Conservation (phyloP, 2,113 vertebrate species). For the Nerophis ophidion region DNA sequence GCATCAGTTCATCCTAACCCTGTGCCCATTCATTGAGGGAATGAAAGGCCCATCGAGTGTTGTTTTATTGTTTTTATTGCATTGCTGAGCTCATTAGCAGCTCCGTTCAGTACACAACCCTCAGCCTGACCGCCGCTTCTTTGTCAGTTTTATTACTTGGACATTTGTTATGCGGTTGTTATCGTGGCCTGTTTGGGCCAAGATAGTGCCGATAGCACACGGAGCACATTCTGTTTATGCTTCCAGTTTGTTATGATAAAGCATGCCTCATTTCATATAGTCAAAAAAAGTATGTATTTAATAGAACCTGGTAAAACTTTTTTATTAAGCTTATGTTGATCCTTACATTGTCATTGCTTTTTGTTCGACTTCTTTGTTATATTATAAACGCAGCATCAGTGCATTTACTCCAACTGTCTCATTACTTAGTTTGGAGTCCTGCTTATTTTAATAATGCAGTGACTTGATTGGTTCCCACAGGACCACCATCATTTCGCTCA, state of each 20-base stretch:
- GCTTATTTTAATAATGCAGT: conserved; percentile 7
- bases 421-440: neutral
- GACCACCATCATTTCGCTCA: conserved; percentile 17
- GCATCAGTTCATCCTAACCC: conserved; percentile 13
- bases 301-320: neutral
- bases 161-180: conserved; percentile 42
- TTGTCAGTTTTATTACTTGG: conserved; percentile 31
- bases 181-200: conserved; percentile 29
- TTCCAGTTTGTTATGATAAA: conserved; percentile 29
- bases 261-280: conserved; percentile 23
- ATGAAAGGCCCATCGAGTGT: conserved; percentile 47
- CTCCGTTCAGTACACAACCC: conserved; percentile 12
- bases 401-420: neutral
- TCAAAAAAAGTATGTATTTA: conserved; percentile 1
- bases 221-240: conserved; percentile 45
- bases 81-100: conserved; percentile 52
- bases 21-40: conserved; percentile 15
- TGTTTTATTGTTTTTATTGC: conserved; percentile 21
- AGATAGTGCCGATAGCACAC: conserved; percentile 18
- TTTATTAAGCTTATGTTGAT: neutral
- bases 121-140: conserved; percentile 13
- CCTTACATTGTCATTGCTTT: neutral
- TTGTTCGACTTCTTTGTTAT: neutral
- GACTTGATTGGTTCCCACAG: conserved; percentile 14
- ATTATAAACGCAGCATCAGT: neutral